A percentile compares a stretch with the other conserved stretches of the same genome.
These are phyloP conservation scores for Eurytoma californica DNA, from an alignment of 2,888 invertebrate genomes.

Conservation along the genomic window DNA sequence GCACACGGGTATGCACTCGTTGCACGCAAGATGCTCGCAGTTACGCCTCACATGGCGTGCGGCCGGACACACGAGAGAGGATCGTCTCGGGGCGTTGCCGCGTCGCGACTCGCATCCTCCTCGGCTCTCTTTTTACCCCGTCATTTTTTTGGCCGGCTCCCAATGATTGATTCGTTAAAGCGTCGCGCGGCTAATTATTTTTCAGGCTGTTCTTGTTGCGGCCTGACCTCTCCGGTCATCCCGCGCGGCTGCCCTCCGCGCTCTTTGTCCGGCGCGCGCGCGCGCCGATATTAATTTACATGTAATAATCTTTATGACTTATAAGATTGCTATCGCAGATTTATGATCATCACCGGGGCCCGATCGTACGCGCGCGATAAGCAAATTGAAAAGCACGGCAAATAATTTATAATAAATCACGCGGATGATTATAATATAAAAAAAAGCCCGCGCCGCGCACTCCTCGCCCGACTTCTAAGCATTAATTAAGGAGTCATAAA, in stretches of 20 bases:
- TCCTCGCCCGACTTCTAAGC: neutral
- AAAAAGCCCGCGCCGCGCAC: neutral
- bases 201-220: slow-evolving; percentile 17
- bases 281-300: slow-evolving; percentile 47
- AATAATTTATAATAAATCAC: slow-evolving; percentile 52
- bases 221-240: slow-evolving; percentile 1
- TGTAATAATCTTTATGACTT: slow-evolving; percentile 46
- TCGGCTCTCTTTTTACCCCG: neutral
- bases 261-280: slow-evolving; percentile 29
- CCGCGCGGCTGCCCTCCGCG: neutral
- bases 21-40: neutral
- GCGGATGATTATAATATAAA: slow-evolving; percentile 33
- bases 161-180: slow-evolving; percentile 34
- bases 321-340: slow-evolving; percentile 50
- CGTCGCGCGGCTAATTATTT: neutral
- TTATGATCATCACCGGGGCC: slow-evolving; percentile 35
- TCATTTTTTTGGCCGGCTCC: neutral
- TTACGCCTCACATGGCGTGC: no score
- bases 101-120: no score
- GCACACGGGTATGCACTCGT: neutral
- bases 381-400: slow-evolving; percentile 51
- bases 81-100: no score
- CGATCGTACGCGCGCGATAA: slow-evolving; percentile 43
- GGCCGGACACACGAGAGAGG: no score
- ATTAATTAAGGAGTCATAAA: slow-evolving; percentile 29